Conservation (phyloP, 2,113 vertebrate genomes). For the Sorex fumeus region DNA sequence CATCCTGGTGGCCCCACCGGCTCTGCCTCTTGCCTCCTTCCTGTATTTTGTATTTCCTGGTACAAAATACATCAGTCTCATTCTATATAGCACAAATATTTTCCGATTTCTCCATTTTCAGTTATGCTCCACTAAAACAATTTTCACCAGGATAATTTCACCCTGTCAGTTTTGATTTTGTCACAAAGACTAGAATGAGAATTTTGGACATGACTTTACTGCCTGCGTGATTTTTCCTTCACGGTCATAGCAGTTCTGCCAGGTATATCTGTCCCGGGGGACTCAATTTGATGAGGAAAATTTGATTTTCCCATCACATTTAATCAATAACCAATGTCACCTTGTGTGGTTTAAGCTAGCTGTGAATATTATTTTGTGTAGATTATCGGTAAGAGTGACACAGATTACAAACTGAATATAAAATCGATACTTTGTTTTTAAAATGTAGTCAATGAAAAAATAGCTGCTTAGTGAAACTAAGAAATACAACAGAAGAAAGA, state of each 20-base stretch:
- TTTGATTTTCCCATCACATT: conserved; percentile 26
- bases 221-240: neutral
- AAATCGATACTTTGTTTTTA: neutral
- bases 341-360: neutral
- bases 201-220: conserved; percentile 13
- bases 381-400: conserved; percentile 11
- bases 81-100: conserved; percentile 2
- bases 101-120: neutral
- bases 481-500: neutral
- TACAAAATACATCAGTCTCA: conserved; percentile 12
- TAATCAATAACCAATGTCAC: neutral
- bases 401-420: neutral
- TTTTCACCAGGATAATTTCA: neutral
- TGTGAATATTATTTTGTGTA: conserved; percentile 41
- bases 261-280: neutral
- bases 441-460: neutral
- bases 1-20: neutral
- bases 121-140: conserved; percentile 48
- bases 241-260: neutral
- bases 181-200: conserved; percentile 13
- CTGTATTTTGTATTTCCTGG: conserved; percentile 5
- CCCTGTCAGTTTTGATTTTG: neutral
- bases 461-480: conserved; percentile 6
- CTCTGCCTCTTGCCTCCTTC: neutral
- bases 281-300: neutral